phyloP scores from a whole-genome alignment of 2,888 invertebrate genomes.

The Coremacera marginata region DNA sequence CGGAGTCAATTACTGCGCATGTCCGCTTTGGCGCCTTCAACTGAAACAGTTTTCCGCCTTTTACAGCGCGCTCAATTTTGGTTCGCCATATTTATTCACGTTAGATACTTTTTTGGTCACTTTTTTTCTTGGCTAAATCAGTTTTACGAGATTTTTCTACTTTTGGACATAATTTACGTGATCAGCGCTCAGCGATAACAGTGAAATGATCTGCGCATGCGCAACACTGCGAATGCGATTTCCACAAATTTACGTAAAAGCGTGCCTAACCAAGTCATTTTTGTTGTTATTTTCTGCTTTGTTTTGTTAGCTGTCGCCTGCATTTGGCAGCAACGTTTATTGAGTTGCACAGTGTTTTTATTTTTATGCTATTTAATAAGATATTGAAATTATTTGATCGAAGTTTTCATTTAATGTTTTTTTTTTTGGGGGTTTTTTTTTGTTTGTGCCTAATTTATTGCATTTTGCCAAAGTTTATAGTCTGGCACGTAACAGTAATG shows the following conservation, averaged over 20 bases:
- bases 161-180: conserved; percentile 23
- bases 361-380: conserved; percentile 12
- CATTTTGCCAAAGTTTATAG: conserved; percentile 9
- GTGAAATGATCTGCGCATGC: conserved; percentile 10
- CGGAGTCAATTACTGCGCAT: neutral
- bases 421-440: neutral
- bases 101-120: too few species aligned
- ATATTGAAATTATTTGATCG: conserved; percentile 13
- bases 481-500: neutral
- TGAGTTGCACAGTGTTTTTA: conserved; percentile 7
- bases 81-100: too few species aligned
- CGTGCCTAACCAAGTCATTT: conserved; percentile 29
- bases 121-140: neutral
- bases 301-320: conserved; percentile 31
- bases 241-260: conserved; percentile 1
- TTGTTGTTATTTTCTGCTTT: conserved; percentile 39
- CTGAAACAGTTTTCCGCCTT: neutral
- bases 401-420: neutral
- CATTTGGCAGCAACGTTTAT: conserved; percentile 5
- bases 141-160: conserved; percentile 17
- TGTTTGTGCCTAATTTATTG: conserved; percentile 8
- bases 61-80: neutral
- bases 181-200: conserved; percentile 18
- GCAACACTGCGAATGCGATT: conserved; percentile 17
- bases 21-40: conserved; percentile 4